These are phyloP conservation scores for Pygoscelis antarcticus DNA, from an alignment of 2,113 vertebrate genomes.

Conservation along the genomic window DNA sequence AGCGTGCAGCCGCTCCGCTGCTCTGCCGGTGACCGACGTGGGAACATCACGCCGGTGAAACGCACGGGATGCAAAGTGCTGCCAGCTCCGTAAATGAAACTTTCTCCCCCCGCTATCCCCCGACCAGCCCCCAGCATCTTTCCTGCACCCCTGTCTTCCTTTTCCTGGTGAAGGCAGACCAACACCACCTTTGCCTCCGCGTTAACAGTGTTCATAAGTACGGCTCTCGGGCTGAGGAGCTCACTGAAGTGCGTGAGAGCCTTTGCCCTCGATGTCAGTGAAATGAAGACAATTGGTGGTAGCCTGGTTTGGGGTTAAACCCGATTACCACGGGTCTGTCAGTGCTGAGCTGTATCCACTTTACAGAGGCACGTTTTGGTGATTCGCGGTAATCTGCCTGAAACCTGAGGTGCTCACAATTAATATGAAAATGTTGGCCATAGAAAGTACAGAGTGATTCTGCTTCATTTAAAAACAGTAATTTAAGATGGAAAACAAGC, in stretches of 20 bases:
- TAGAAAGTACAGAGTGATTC: neutral
- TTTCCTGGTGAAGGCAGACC: too few species aligned
- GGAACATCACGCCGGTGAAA: neutral
- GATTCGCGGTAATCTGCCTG: neutral
- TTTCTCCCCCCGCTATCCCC: rapidly evolving
- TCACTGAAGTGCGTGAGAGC: rapidly evolving
- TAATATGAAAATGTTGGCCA: rapidly evolving
- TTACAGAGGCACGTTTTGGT: neutral
- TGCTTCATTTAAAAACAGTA: neutral
- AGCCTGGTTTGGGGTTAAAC: neutral
- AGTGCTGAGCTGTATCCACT: neutral
- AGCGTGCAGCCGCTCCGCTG: neutral
- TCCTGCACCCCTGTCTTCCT: too few species aligned
- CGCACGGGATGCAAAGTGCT: rapidly evolving
- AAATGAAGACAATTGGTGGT: rapidly evolving
- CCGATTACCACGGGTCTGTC: rapidly evolving
- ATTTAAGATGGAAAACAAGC: neutral
- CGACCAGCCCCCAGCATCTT: neutral
- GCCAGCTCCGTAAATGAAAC: neutral
- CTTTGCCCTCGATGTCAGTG: neutral
- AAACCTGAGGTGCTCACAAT: neutral
- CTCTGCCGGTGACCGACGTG: neutral
- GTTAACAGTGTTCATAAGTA: rapidly evolving
- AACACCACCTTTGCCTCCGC: rapidly evolving
- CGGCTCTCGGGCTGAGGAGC: too few species aligned